Base-by-base conservation (phyloP, 2,888 invertebrate genomes). In the Tipula vernalis region DNA sequence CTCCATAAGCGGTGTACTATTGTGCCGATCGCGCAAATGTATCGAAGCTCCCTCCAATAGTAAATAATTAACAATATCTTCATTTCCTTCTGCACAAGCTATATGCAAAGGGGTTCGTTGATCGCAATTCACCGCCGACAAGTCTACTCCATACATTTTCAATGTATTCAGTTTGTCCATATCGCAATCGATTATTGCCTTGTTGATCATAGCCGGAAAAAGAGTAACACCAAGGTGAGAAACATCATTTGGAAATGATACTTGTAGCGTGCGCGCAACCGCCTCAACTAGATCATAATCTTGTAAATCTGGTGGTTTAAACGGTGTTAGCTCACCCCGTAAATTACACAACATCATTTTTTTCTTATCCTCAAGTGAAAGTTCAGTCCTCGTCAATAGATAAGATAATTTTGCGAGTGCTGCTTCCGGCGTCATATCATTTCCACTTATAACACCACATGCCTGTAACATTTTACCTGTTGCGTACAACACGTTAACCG, bases 401-500 rank as follows among this genome's bases (percentile, higher is more conserved):
- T 98, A 99, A 0, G 96, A 94, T 0, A 99, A 92, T 91, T 99
- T 99, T 1, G 97, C 95, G 6, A 98, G 93, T 0, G 98, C 98
- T 0, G 99, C 98, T 91, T 99, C 99, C 0, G 97, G 96, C 0
- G 99, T 99, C 91, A 92, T 91, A 88, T 91, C 91, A 87, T 89
- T 91, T 1, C 91, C 91, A 0, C 90, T 89, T 39, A 91, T 89
- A 8, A 91, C 88, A 89, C 92, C 89, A 87, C 90, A 87, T 28
- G 90, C 90, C 47, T 88, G 88, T 6, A 90, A 89, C 71, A 91
- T 96, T 92, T 95, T 94, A 86, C 98, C 98, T 86, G 98, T 95
- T 89, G 96, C 96, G 90, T 99, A 99, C 0, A 95, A 92, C 5
- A 95, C 93, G 1, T 94, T 93, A 0, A 99, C 98, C 0, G 95